Percentiles rank a stretch among this genome's conserved stretches.
Evolutionary conservation across 2,113 vertebrate genomes (phyloP).

Genomic region (Megaleporinus macrocephalus): DNA sequence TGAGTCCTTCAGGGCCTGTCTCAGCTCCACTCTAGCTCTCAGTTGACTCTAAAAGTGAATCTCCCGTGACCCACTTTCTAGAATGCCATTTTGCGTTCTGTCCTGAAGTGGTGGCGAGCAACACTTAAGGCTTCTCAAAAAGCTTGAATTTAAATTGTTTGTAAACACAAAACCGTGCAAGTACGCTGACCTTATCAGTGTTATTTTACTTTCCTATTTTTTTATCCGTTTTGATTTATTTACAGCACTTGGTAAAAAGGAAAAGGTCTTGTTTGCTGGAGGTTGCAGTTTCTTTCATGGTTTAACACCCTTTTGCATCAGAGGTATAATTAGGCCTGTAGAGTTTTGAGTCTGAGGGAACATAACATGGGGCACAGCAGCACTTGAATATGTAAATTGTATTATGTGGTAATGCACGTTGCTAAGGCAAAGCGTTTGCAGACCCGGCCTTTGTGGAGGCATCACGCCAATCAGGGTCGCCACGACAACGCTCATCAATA

Average conservation of each 20-base stretch:
- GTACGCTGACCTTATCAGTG: neutral
- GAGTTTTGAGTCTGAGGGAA: conserved; percentile 2
- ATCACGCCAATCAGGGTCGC: conserved; percentile 67
- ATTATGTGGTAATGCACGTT: conserved; percentile 16
- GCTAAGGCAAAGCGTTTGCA: conserved; percentile 35
- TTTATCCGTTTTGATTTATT: neutral
- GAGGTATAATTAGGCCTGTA: neutral
- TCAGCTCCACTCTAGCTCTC: conserved; percentile 21
- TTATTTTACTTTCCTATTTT: neutral
- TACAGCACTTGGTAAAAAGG: neutral
- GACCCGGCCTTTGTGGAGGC: conserved; percentile 65
- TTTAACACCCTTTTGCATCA: neutral
- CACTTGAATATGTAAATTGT: conserved; percentile 46
- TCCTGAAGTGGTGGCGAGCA: conserved; percentile 57
- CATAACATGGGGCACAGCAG: conserved; percentile 2
- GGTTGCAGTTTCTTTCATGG: neutral
- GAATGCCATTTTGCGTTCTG: conserved; percentile 63
- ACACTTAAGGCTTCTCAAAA: conserved; percentile 8
- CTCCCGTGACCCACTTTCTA: conserved; percentile 68
- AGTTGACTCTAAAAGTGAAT: conserved; percentile 61
- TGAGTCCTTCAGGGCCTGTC: neutral
- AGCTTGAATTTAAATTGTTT: neutral
- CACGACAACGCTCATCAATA: conserved; percentile 78
- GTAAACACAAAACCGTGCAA: neutral
- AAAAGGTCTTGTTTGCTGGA: no score